phyloP scores from a whole-genome alignment of 1,140 invertebrate genomes.

The Zaprionus vittiger region DNA sequence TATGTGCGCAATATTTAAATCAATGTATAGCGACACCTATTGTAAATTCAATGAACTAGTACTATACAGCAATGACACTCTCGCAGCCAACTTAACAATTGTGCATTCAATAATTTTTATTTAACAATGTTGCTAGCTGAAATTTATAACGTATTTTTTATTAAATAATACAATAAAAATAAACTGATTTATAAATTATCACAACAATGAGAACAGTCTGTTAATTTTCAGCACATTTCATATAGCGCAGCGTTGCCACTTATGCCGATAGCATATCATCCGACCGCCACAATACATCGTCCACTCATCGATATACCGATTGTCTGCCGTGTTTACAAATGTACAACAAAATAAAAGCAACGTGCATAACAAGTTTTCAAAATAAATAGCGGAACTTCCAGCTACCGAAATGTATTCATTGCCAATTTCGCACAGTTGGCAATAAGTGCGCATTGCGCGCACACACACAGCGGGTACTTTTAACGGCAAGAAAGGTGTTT shows the following conservation, averaged over 20 bases:
- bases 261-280: background rate
- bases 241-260: constrained; percentile 12
- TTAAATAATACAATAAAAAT: background rate
- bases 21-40: background rate
- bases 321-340: constrained; percentile 36
- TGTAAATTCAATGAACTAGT: background rate
- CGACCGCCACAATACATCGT: constrained; percentile 27
- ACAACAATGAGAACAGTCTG: background rate
- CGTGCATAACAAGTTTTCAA: constrained; percentile 29
- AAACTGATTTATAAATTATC: background rate
- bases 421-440: constrained; percentile 37
- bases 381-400: constrained; percentile 33
- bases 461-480: constrained; percentile 41
- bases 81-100: too few relatives aligned
- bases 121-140: too few relatives aligned
- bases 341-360: constrained; percentile 10
- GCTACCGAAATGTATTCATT: constrained; percentile 65
- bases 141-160: background rate
- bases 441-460: constrained; percentile 16
- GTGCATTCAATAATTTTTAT: too few relatives aligned
- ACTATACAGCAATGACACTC: background rate
- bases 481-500: constrained; percentile 31
- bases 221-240: background rate
- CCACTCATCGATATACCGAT: constrained; percentile 6
- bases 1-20: background rate